phyloP scores from a whole-genome alignment of 2,797 vertebrate species.

The Diglossa cyanea region DNA sequence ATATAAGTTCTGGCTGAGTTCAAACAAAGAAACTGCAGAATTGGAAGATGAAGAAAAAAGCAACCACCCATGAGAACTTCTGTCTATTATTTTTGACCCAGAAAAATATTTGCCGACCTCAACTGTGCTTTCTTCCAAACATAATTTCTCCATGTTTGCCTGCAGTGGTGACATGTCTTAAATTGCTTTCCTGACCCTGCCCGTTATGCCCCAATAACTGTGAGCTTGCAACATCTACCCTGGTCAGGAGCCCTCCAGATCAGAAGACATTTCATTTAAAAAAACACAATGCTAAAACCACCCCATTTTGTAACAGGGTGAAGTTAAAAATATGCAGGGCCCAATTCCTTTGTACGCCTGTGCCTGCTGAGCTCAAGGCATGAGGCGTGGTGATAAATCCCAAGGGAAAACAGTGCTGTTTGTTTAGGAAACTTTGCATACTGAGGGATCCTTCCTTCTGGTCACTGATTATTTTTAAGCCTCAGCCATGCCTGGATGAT shows the following conservation, averaged over 20 bases:
- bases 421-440: background rate
- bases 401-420: background rate
- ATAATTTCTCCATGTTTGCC: background rate
- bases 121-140: background rate
- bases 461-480: background rate
- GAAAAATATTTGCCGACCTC: constrained; percentile 21
- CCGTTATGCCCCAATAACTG: background rate
- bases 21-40: background rate
- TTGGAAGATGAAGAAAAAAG: background rate
- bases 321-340: background rate
- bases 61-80: background rate
- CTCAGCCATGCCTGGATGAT: background rate
- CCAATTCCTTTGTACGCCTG: background rate
- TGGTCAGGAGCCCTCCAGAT: background rate
- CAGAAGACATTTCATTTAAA: background rate
- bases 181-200: constrained; percentile 22
- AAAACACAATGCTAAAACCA: background rate
- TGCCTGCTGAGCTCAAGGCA: background rate
- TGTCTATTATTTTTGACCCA: constrained; percentile 18
- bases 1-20: background rate
- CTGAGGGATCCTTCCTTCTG: background rate
- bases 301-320: fast-evolving
- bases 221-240: background rate
- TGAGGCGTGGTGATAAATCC: background rate
- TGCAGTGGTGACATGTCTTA: background rate